Percentiles rank a stretch among this genome's conserved stretches.
phyloP scores from a whole-genome alignment of 1,140 invertebrate genomes.

The Orius insidiosus region DNA sequence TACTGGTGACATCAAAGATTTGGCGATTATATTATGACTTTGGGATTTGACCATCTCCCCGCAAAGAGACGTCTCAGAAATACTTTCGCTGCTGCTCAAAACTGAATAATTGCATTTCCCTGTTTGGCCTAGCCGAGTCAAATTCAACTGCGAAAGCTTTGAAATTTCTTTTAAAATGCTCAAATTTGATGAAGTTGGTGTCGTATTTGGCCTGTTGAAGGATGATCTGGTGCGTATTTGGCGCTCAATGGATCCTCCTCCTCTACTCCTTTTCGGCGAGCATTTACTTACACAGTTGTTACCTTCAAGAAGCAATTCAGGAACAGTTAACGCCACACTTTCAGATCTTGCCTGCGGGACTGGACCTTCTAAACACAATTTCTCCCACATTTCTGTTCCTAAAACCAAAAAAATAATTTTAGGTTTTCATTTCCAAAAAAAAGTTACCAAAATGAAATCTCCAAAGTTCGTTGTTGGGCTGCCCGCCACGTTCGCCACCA shows the following conservation, averaged over 20 bases:
- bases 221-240: constrained; percentile 4
- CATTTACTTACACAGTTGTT: constrained; percentile 3
- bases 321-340: constrained; percentile 37
- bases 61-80: constrained; percentile 18
- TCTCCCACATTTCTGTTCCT: constrained; percentile 64
- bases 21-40: constrained; percentile 37
- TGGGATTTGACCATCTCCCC: constrained; percentile 39
- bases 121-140: constrained; percentile 42
- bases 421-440: not conserved
- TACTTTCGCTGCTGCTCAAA: constrained; percentile 28
- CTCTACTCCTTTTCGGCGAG: constrained; percentile 17
- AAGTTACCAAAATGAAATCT: constrained; percentile 65
- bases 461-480: constrained; percentile 65
- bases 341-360: constrained; percentile 54
- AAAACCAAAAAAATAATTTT: constrained; percentile 19
- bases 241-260: constrained; percentile 18
- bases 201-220: constrained; percentile 10
- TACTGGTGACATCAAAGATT: constrained; percentile 18
- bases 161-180: constrained; percentile 52
- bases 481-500: constrained; percentile 58
- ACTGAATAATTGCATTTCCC: constrained; percentile 53
- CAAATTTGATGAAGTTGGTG: constrained; percentile 19
- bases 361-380: constrained; percentile 42
- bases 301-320: constrained; percentile 31
- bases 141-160: constrained; percentile 52